Base-by-base conservation (phyloP, 1,140 invertebrate genomes). In the Muscidifurax raptorellus region DNA sequence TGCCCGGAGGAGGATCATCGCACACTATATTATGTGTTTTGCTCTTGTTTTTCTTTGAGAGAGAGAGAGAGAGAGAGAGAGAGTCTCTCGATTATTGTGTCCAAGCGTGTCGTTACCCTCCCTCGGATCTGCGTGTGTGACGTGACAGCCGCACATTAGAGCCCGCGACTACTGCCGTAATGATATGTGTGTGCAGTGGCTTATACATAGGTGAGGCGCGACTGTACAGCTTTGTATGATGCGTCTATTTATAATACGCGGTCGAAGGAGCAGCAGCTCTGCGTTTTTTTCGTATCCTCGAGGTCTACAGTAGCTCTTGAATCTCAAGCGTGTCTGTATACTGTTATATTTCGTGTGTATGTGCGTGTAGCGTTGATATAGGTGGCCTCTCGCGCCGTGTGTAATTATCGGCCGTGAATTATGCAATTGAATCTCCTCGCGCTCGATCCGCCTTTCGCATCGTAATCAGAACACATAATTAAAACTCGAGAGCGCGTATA, bases 131-230 rank as follows among this genome's bases (percentile, higher is more conserved):
- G 52, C 15, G 52, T n/a, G 52, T 18, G 52, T 13, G 74, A 10
- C 13, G 22, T 74, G 83, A 75, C 78, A 84, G 67, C 32, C 52
- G 30, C 12, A 71, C 52, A 80, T 76, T 84, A 84, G 47, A 32
- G 52, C 40, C 52, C 52, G 36, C 67, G 64, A 77, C 82, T 79
- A 74, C 76, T 13, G 76, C 76, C n/a, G 76, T 79, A 83, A 83
- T 88, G 85, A 87, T 81, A 85, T 71, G 64, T 85, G 79, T 59
- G 76, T 77, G 27, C 12, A 18, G 13, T 13, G 3, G 64, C 15
- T 3, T 59, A n/a, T 40, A 40, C 3, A 40, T n/a, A 7, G 6
- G 52, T n/a, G 18, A 4, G 18, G 5, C 18, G 5, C 18, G 47
- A 52, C 47, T 18, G 18, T 5, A 3, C 15, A 13, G 47, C 47